phyloP scores from a whole-genome alignment of 2,113 vertebrate genomes.

The Trematomus loennbergii region DNA sequence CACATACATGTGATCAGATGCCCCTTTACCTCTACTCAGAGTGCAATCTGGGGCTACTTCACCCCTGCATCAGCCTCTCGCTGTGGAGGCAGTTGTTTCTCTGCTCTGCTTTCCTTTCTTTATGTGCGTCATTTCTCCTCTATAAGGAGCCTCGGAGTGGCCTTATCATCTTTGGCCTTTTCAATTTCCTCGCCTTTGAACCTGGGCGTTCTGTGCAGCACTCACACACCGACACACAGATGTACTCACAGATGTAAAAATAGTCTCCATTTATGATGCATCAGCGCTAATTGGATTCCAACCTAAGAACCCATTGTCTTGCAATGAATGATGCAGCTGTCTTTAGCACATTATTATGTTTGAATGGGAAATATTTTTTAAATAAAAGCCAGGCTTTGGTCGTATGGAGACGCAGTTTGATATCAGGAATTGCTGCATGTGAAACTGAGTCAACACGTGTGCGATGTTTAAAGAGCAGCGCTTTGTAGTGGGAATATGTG shows the following conservation, averaged over 20 bases:
- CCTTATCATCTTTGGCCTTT: constrained; percentile 84
- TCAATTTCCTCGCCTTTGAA: constrained; percentile 83
- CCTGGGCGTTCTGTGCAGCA: constrained; percentile 66
- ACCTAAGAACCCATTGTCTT: constrained; percentile 16
- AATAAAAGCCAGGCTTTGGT: background rate
- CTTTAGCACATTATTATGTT: constrained; percentile 8
- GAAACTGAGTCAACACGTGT: constrained; percentile 25
- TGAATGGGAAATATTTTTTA: background rate
- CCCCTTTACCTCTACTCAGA: constrained; percentile 83
- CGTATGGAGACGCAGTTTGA: constrained; percentile 16
- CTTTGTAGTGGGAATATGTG: constrained; percentile 12
- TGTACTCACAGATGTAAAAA: constrained; percentile 60
- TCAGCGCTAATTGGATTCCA: constrained; percentile 50
- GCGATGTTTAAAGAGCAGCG: constrained; percentile 31
- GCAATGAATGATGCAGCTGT: constrained; percentile 5
- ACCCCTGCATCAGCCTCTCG: constrained; percentile 78
- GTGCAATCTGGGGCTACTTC: constrained; percentile 86
- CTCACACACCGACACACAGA: constrained; percentile 45
- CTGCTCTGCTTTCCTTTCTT: constrained; percentile 81
- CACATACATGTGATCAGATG: constrained; percentile 75
- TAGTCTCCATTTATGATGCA: constrained; percentile 55
- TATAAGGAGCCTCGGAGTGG: constrained; percentile 79
- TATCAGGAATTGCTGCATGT: constrained; percentile 13
- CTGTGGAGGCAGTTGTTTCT: constrained; percentile 80
- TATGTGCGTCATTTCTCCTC: constrained; percentile 80